phyloP scores from a whole-genome alignment of 2,113 vertebrate genomes.

The Prionailurus bengalensis region DNA sequence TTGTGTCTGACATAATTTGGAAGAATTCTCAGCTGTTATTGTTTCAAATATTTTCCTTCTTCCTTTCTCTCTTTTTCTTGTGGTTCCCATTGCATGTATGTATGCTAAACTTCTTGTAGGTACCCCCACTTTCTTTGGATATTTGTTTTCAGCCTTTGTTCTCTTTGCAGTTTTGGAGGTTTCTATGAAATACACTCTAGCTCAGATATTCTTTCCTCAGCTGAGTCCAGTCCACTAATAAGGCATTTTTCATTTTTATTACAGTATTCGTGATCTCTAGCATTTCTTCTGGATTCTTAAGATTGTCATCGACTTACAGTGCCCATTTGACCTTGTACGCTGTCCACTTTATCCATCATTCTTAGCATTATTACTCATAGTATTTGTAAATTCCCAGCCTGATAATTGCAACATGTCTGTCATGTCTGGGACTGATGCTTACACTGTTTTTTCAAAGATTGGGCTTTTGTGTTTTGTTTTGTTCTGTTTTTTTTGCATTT shows the following conservation, averaged over 20 bases:
- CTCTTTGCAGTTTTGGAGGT: not conserved
- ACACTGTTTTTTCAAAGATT: not conserved
- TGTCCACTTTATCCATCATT: not conserved
- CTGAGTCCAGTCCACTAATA: not conserved
- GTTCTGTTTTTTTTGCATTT: not conserved
- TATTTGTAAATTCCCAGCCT: not conserved
- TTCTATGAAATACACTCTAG: not conserved
- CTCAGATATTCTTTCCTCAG: not conserved
- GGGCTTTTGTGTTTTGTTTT: not conserved
- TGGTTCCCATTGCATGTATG: not conserved
- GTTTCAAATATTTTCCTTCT: not conserved
- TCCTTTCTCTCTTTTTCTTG: not conserved
- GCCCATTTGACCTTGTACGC: not conserved
- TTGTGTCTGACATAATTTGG: not conserved
- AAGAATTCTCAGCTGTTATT: not conserved
- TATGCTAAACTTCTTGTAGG: not conserved
- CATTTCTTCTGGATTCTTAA: not conserved
- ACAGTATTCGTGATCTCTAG: not conserved
- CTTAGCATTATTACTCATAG: not conserved
- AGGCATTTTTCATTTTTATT: not conserved
- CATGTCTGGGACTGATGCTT: not conserved
- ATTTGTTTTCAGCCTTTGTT: not conserved
- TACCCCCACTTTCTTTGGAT: not conserved
- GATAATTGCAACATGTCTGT: not conserved
- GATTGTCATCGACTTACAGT: not conserved